These are phyloP conservation scores for Rhinichthys klamathensis DNA, from an alignment of 2,113 vertebrate genomes.

Conservation along the genomic window DNA sequence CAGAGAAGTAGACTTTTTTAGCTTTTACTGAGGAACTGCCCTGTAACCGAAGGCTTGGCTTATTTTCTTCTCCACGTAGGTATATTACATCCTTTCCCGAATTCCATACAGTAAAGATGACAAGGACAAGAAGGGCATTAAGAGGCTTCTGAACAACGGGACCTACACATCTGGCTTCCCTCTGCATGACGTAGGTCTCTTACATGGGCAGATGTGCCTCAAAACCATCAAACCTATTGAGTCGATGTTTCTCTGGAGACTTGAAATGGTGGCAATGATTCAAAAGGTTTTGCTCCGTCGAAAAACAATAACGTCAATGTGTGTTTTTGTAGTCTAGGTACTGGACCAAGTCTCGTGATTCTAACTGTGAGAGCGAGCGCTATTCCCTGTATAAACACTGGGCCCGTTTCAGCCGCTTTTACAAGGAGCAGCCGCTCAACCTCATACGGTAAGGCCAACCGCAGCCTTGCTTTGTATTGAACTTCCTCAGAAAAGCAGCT, in stretches of 20 bases:
- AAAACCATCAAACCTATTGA: not conserved
- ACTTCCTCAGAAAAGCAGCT: not conserved
- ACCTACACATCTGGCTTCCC: conserved; percentile 95
- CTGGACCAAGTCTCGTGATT: conserved; percentile 55
- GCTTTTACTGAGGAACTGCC: not conserved
- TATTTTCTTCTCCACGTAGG: conserved; percentile 72
- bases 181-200: conserved; percentile 88
- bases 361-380: conserved; percentile 71
- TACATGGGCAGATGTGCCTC: not conserved
- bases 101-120: conserved; percentile 87
- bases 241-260: not conserved
- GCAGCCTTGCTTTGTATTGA: not conserved
- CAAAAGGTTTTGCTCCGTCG: not conserved
- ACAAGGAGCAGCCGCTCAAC: conserved; percentile 95
- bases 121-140: conserved; percentile 89
- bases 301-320: not conserved
- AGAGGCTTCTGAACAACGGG: conserved; percentile 92
- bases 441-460: conserved; percentile 82
- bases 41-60: not conserved
- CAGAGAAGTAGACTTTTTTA: not conserved
- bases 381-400: conserved; percentile 91
- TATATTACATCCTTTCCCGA: conserved; percentile 93
- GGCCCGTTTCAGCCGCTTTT: conserved; percentile 95
- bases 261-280: not conserved
- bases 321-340: conserved; percentile 52